Evolutionary conservation across 2,797 vertebrate genomes (phyloP).

Genomic region (Vultur gryphus): DNA sequence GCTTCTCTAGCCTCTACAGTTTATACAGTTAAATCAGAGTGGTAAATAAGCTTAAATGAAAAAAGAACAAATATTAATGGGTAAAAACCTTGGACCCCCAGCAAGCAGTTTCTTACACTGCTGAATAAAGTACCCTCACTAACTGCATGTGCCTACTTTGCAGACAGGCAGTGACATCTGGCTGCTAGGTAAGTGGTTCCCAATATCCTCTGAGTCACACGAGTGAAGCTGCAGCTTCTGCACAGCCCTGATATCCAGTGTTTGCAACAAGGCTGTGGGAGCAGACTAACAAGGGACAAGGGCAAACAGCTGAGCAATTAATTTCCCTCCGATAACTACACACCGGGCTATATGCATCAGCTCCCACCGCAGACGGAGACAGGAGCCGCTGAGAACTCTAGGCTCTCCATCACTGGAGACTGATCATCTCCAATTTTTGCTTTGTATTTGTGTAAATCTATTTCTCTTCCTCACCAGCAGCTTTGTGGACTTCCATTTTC

Average conservation of each 20-base stretch:
- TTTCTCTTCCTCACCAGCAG: not conserved
- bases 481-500: not conserved
- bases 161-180: not conserved
- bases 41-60: not conserved
- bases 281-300: not conserved
- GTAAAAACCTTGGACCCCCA: not conserved
- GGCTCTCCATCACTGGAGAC: not conserved
- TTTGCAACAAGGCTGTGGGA: constrained; percentile 5
- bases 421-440: not conserved
- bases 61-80: not conserved
- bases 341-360: not conserved
- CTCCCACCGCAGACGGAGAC: not conserved
- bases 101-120: not conserved
- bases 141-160: not conserved
- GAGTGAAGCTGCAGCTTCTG: not conserved
- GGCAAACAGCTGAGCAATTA: constrained; percentile 12
- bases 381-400: not conserved
- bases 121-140: not conserved
- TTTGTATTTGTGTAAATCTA: not conserved
- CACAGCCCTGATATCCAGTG: not conserved
- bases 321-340: constrained; percentile 1
- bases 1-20: not conserved
- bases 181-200: not conserved
- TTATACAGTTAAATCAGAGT: not conserved
- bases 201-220: constrained; percentile 34